Base-by-base conservation (phyloP, 2,888 invertebrate genomes). In the Amorpha juglandis region DNA sequence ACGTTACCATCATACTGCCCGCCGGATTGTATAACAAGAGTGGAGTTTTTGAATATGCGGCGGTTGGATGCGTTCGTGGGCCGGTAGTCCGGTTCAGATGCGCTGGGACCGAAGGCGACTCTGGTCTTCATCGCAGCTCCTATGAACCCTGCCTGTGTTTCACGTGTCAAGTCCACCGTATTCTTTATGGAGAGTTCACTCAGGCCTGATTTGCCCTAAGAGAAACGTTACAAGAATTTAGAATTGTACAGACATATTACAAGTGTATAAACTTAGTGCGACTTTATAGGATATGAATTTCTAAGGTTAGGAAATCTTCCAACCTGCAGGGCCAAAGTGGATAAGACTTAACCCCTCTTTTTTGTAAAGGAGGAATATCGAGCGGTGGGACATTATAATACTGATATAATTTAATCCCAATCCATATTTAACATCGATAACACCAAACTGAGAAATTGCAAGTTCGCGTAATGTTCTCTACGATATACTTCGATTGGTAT, bases 1-100 rank as follows among this genome's bases (percentile, higher is more conserved):
- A 63, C 48, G 70, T 78, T 71, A 96, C 96, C 96, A 70, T 94
- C 94, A 89, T 99, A 99, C 86, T 99, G 99, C 64, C 98, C 99
- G 16, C 99, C 99, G 0, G 99, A 98, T 81, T 99, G 99, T 74
- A 99, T 95, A 38, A 99, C 95, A 68, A 98, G 94, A 0, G 98
- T 95, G 70, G 97, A 97, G 71, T 97, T 95, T 65, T 94, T 95
- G 64, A 95, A 96, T 38, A 99, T 95, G 55, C 90, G 87, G 7
- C 94, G 88, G 78, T 96, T 96, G 6, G 97, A 96, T n/a, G 93
- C 91, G 71, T 94, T 94, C 19, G 95, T 95, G 0, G 96, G 95
- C 70, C 95, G 94, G 85, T 99, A 99, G 85, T 98, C 98, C 0
- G 98, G 98, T 66, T 97, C 94, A 0, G 99, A 98, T 0, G 96